Evolutionary conservation across 2,888 invertebrate species (phyloP), one percentile per base, ranked within the genome.

Genomic region (Monoplex corrugatus): DNA sequence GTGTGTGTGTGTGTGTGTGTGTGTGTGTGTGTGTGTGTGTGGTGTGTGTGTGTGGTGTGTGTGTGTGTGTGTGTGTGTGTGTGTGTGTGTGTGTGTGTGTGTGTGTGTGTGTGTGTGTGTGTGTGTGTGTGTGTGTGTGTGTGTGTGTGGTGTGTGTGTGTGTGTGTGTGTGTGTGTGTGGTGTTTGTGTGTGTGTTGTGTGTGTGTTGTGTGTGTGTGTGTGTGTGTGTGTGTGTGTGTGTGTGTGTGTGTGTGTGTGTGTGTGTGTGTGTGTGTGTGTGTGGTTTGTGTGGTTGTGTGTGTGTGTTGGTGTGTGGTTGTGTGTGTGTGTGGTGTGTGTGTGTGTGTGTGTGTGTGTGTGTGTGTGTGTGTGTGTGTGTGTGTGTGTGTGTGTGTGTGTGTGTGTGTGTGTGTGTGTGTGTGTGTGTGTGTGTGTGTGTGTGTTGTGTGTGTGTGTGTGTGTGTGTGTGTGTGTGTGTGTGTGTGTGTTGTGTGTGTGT

Each of bases 401-500:
- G n/a, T n/a, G n/a, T n/a, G n/a, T n/a, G n/a, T n/a, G n/a, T n/a
- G n/a, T n/a, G n/a, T n/a, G n/a, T n/a, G n/a, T n/a, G n/a, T n/a
- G n/a, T n/a, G n/a, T n/a, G n/a, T n/a, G n/a, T n/a, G n/a, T n/a
- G n/a, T n/a, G n/a, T n/a, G 68, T 68, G 68, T 68, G 68, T 2
- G 3, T 68, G 68, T 68, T 23, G 68, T 68, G 68, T 68, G 63
- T 63, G 68, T 68, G 68, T 10, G 68, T 68, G 68, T 68, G 68
- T 10, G 68, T 68, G 68, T 68, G 68, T 68, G 68, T 68, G 28
- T 68, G 68, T 68, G 68, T 68, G n/a, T n/a, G n/a, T n/a, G n/a
- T n/a, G n/a, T n/a, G n/a, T n/a, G n/a, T n/a, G n/a, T n/a, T n/a
- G n/a, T n/a, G n/a, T 57, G 57, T 57, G 57, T 57, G 57, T 57